Base-by-base conservation (phyloP, 2,888 invertebrate species). In the Craniophora ligustri region DNA sequence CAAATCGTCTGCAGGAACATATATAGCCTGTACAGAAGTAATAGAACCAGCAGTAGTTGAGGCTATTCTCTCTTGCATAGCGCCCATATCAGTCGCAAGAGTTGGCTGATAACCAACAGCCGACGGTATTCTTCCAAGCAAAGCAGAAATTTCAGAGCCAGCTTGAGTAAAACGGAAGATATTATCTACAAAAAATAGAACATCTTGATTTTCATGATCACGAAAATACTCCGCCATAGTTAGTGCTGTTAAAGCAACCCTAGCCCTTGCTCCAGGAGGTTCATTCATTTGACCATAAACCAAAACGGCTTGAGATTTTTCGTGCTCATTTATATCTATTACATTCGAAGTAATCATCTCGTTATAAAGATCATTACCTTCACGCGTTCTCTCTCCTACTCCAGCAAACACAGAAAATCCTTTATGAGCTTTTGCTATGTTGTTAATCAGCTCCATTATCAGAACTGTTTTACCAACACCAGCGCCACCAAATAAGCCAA, bases 211-310 rank as follows among this genome's bases (percentile, higher is more conserved):
- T 87, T 98, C 98, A 81, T 96, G 95, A 82, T 98, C 98, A 85
- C 98, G 96, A 96, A 98, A 98, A 86, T 98, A 98, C 87, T 98
- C 98, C 39, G 98, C 98, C 35, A 98, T 97, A 30, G 98, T 98
- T 63, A 98, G 93, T 61, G 98, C 98, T 66, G 98, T 98, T 57
- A 98, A 92, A 51, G 98, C 98, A 35, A 98, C 98, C 85, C 98
- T 96, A 75, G 98, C 98, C 84, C 98, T 96, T 45, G 98, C 98
- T 72, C 98, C 98, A 59, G 98, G 98, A 30, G 98, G 98, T 92
- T 98, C 98, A 87, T 98, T 98, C 98, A 98, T 98, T 94, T 98
- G 98, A 38, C 98, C 98, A 82, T 98, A 98, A 67, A 98, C 98
- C 54, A 98, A 95, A 0, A 98, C 96, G 83, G 98, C 98, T 93